Base-by-base conservation (phyloP, 2,797 vertebrate species). In the Poliocrania exsul region DNA sequence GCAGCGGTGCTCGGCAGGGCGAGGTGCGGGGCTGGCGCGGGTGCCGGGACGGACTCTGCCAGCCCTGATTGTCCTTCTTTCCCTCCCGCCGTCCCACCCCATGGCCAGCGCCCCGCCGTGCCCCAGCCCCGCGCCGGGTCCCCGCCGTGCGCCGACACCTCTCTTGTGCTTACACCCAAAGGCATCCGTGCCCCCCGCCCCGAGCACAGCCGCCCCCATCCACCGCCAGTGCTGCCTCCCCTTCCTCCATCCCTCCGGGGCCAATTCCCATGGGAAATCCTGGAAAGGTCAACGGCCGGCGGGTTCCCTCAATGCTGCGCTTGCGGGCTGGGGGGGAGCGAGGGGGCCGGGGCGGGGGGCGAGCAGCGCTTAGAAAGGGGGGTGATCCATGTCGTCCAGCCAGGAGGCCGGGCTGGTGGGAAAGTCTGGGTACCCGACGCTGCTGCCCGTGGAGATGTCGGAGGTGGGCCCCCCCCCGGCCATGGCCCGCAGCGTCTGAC, bases 351-450 rank as follows among this genome's bases (percentile, higher is more conserved):
- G 78, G 57, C 8, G 16, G 81, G 80, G 40, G 84, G 84, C 8
- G 23, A 88, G 70, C 61, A 46, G 69, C n/a, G 57, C 87, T 97
- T 99, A 99, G 98, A 99, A 99, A 97, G 99, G 99, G 95, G 99
- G 99, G 96, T 99, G 99, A 98, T 99, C 99, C 99, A 99, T 99
- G 97, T 99, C 99, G 31, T 99, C 99, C 84, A 99, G 98, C 99
- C 99, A 99, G 37, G 99, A 99, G 80, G 98, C 99, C 2, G 99
- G 99, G 96, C 99, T 99, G 83, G 99, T 99, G 93, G 99, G 99
- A 98, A 99, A 99, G 98, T 99, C 99, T 24, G 99, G 99, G 96
- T 99, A 99, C 95, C 99, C 99, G 50, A 99, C 99, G 96, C 99
- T 99, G 98, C 99, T 99, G 56, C 99, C 99, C 26, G 99, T 99